These are phyloP conservation scores for Porites lobata DNA, from an alignment of 92 coral and sea anemone genomes.

Conservation along the genomic window DNA sequence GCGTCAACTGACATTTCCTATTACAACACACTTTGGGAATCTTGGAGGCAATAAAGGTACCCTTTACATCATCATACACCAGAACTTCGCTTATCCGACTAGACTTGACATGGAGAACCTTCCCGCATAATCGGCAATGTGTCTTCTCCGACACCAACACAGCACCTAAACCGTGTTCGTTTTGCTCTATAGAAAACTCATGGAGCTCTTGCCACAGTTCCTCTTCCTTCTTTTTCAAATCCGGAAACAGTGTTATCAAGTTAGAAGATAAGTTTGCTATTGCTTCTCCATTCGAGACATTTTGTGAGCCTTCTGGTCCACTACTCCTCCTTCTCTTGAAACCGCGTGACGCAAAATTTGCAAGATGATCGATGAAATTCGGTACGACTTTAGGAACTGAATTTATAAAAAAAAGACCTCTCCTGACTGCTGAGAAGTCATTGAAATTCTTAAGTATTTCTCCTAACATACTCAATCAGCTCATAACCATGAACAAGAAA, in stretches of 20 bases:
- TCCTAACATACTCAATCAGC: slow-evolving; percentile 12
- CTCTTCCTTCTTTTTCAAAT: slow-evolving; percentile 18
- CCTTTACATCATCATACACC: slow-evolving; percentile 32
- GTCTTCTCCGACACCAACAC: slow-evolving; percentile 32
- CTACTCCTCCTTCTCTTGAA: neutral
- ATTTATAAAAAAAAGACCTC: slow-evolving; percentile 32
- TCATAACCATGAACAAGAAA: too few species aligned
- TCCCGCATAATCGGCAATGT: slow-evolving; percentile 31
- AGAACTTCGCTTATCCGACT: slow-evolving; percentile 34
- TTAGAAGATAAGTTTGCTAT: slow-evolving; percentile 18
- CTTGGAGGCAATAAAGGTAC: slow-evolving; percentile 41
- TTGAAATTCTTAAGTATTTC: slow-evolving; percentile 19
- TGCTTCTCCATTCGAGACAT: neutral
- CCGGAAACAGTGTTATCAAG: slow-evolving; percentile 23
- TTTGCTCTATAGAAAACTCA: slow-evolving; percentile 18
- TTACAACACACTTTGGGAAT: slow-evolving; percentile 44
- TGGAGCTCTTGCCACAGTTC: slow-evolving; percentile 45
- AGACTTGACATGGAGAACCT: slow-evolving; percentile 20
- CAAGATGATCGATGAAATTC: neutral
- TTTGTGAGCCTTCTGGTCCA: neutral
- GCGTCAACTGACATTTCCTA: slow-evolving; percentile 37
- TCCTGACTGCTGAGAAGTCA: slow-evolving; percentile 29
- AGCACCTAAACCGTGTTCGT: slow-evolving; percentile 29
- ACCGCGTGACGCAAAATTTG: neutral
- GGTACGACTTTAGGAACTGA: slow-evolving; percentile 31